phyloP scores from a whole-genome alignment of 2,888 invertebrate genomes.

The Epinotia bilunana region DNA sequence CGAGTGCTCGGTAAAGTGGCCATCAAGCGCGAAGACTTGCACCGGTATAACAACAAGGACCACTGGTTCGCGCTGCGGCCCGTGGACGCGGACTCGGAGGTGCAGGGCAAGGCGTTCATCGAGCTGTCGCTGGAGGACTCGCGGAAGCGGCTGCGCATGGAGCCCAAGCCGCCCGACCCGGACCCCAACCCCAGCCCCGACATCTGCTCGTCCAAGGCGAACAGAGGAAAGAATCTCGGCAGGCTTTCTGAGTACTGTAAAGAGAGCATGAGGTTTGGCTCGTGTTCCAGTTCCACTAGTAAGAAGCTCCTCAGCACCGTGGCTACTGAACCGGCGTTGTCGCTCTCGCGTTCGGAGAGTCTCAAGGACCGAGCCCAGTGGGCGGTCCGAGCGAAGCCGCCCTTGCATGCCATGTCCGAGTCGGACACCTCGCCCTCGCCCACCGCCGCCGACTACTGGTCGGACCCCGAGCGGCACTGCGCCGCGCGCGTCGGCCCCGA shows the following conservation, averaged over 20 bases:
- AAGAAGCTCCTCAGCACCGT: constrained; percentile 75
- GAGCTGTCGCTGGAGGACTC: constrained; percentile 89
- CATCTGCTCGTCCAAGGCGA: constrained; percentile 65
- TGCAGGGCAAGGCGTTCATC: constrained; percentile 95
- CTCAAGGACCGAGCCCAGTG: constrained; percentile 77
- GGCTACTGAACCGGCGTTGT: constrained; percentile 72
- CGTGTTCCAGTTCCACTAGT: constrained; percentile 78
- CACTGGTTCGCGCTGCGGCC: constrained; percentile 95
- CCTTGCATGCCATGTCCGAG: constrained; percentile 77
- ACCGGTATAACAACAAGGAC: constrained; percentile 95
- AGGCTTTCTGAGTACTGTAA: constrained; percentile 79
- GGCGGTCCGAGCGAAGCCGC: constrained; percentile 72
- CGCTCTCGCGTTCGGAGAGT: constrained; percentile 79
- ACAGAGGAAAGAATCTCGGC: constrained; percentile 75
- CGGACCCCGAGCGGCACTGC: constrained; percentile 80
- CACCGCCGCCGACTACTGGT: constrained; percentile 81
- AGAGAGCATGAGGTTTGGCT: constrained; percentile 79
- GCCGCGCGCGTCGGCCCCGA: constrained; percentile 77
- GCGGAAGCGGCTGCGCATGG: constrained; percentile 79
- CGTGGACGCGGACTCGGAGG: constrained; percentile 95
- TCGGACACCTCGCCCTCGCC: constrained; percentile 73
- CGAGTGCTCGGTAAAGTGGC: constrained; percentile 92
- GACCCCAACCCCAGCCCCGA: constrained; percentile 64
- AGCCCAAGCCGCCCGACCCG: constrained; percentile 80
- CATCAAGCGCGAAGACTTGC: constrained; percentile 93